phyloP scores from a whole-genome alignment of 2,797 vertebrate genomes.

The Notamacropus eugenii region DNA sequence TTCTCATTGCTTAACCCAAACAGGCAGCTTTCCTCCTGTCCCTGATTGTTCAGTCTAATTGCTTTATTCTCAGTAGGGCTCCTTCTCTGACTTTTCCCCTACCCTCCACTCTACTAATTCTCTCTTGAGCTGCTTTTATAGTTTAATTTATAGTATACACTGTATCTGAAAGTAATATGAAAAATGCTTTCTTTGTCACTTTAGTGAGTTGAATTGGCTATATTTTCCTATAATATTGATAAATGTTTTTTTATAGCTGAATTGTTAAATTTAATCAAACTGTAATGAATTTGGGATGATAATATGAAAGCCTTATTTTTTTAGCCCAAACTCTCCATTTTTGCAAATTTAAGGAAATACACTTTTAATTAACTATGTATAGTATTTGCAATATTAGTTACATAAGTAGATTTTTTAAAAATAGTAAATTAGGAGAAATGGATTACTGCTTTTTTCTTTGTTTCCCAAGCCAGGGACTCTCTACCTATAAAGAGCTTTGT shows the following conservation, averaged over 20 bases:
- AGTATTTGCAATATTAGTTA: not conserved
- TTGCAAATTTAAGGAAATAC: slow-evolving; percentile 38
- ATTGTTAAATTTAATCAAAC: not conserved
- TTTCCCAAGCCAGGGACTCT: slow-evolving; percentile 92
- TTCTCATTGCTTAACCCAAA: not conserved
- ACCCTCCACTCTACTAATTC: not conserved
- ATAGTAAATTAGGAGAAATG: slow-evolving; percentile 23
- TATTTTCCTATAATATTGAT: not conserved
- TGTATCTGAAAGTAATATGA: not conserved
- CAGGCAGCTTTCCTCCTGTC: not conserved
- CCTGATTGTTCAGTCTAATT: slow-evolving; percentile 1
- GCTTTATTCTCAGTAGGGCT: not conserved
- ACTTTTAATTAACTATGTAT: slow-evolving; percentile 25
- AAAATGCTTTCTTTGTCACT: not conserved
- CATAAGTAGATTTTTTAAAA: slow-evolving; percentile 3
- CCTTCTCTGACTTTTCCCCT: not conserved
- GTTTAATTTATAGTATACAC: not conserved
- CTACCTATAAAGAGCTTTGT: slow-evolving; percentile 99
- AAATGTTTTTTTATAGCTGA: not conserved
- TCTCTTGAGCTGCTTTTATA: not conserved
- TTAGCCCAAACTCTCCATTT: not conserved
- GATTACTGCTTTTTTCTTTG: slow-evolving; percentile 63
- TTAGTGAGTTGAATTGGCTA: not conserved
- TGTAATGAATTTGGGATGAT: not conserved
- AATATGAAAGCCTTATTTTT: not conserved